These are phyloP conservation scores for Shinisaurus crocodilurus DNA, from an alignment of 2,113 vertebrate genomes.

Conservation along the genomic window DNA sequence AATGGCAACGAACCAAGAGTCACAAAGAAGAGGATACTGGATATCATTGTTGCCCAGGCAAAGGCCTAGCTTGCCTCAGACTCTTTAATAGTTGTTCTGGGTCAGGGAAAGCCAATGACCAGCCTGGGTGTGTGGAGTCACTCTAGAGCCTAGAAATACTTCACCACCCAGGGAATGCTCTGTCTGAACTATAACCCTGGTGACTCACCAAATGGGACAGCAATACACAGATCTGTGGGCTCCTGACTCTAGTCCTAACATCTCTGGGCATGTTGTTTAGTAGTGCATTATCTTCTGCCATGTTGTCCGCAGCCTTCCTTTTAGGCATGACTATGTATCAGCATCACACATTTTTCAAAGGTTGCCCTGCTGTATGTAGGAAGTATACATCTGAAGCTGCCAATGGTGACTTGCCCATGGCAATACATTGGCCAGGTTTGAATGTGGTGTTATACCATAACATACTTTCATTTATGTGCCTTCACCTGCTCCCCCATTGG, in stretches of 20 bases:
- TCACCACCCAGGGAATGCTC: neutral
- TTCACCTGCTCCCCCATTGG: neutral
- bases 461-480: too few species aligned
- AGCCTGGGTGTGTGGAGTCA: neutral
- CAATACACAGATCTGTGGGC: neutral
- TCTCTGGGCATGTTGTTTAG: neutral
- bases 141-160: neutral
- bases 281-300: neutral
- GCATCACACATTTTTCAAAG: neutral
- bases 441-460: too few species aligned
- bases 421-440: neutral
- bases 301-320: neutral
- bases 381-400: neutral
- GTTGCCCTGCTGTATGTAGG: neutral
- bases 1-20: too few species aligned
- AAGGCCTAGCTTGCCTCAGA: neutral
- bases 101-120: neutral
- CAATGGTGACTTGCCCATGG: neutral
- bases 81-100: neutral
- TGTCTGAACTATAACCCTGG: neutral
- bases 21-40: too few species aligned
- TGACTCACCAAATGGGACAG: neutral
- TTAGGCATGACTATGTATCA: neutral
- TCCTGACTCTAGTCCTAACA: neutral
- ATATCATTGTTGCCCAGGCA: too few species aligned